A percentile compares a stretch with the other conserved stretches of the same genome.
phyloP scores from a whole-genome alignment of 2,113 vertebrate genomes.

The Oncorhynchus masou region DNA sequence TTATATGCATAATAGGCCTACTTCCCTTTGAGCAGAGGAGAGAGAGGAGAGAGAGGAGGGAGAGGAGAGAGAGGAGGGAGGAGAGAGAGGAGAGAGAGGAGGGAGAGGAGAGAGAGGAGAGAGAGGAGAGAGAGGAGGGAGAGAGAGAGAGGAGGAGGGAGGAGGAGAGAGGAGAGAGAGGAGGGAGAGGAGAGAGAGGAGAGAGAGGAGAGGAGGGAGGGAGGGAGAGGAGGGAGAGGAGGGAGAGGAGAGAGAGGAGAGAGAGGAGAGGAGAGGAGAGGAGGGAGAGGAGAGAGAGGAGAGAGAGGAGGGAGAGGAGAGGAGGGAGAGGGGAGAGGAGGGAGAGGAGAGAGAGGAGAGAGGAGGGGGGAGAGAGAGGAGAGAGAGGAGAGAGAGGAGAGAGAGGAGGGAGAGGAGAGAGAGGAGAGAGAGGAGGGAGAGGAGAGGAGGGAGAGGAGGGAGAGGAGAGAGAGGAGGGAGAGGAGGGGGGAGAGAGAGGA shows the following conservation, averaged over 20 bases:
- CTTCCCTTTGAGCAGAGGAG: background rate
- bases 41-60: background rate
- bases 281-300: too few relatives aligned
- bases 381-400: background rate
- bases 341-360: background rate
- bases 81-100: background rate
- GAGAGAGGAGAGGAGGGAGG: background rate
- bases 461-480: background rate
- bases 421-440: too few relatives aligned
- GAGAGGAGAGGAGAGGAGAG: background rate
- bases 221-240: background rate
- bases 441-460: too few relatives aligned
- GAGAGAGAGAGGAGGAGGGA: background rate
- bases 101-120: background rate
- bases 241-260: background rate
- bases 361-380: too few relatives aligned
- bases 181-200: background rate
- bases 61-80: too few relatives aligned
- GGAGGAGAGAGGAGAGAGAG: background rate
- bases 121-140: background rate
- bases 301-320: too few relatives aligned
- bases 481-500: too few relatives aligned
- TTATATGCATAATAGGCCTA: background rate
- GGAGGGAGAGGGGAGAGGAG: background rate
- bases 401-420: background rate